Base-by-base conservation (phyloP, 2,113 vertebrate genomes). In the Alligator mississippiensis region DNA sequence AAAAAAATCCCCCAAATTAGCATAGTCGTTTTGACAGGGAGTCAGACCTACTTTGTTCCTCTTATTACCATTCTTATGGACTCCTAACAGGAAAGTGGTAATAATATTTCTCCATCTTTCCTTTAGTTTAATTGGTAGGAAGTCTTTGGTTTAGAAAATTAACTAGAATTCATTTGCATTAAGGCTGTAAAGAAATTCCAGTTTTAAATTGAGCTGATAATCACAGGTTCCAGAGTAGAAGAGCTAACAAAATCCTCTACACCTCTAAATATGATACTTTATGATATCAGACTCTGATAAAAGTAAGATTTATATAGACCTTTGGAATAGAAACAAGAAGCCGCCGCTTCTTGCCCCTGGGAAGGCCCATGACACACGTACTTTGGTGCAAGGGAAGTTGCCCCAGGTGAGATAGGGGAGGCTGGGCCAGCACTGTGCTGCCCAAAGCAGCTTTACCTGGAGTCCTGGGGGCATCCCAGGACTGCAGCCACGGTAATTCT, bases 11-110 rank as follows among this genome's bases (percentile, higher is more conserved):
- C 7, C 47, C 62, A 90, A 64, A 74, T 3, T 16, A 83, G 28
- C 70, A 92, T 87, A 90, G 91, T 90, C 19, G 77, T 4, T 68
- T 88, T 95, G 58, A 92, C 5, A 94, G 57, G 88, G 11, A 30
- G n/a, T 88, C 19, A 74, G 82, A 88, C 57, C 30, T 11, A 62
- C 89, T 82, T 93, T 82, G 9, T 77, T n/a, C 15, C 80, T 87
- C 55, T 79, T 68, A 70, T 5, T 80, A 28, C 4, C 34, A 54
- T 38, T 55, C 17, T 59, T 82, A 81, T 17, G 66, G 10, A 3
- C 63, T 59, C 47, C 54, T 83, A 27, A 85, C 2, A 74, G 3
- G 54, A 27, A 79, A 85, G 12, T 75, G 3, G 5, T 58, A 89
- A 63, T 3, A 30, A 58, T 77, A 9, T 84, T 86, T 85, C 15